Evolutionary conservation across 2,888 invertebrate genomes (phyloP).

Genomic region (Prostheceraeus crozeri): DNA sequence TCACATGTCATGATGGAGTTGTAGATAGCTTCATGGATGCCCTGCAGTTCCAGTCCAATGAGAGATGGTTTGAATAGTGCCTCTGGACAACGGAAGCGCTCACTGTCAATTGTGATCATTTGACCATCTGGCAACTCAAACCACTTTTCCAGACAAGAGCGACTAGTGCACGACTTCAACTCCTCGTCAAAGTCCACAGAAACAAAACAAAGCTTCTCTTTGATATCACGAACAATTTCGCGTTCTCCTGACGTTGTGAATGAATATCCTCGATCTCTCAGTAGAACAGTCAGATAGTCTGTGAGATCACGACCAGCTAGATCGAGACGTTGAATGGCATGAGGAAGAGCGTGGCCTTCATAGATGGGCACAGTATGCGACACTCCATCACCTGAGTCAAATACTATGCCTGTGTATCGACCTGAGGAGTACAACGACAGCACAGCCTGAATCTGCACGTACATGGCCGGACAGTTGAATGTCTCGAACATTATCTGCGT

Average conservation of each 20-base stretch:
- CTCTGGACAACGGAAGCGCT: slow-evolving; percentile 39
- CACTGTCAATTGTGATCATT: slow-evolving; percentile 36
- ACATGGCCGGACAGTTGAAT: slow-evolving; percentile 71
- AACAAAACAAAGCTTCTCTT: slow-evolving; percentile 42
- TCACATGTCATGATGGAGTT: slow-evolving; percentile 37
- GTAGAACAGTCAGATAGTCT: slow-evolving; percentile 37
- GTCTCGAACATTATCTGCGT: slow-evolving; percentile 63
- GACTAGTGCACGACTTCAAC: too few relatives aligned
- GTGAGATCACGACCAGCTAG: slow-evolving; percentile 42
- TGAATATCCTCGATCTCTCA: slow-evolving; percentile 39
- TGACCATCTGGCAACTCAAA: slow-evolving; percentile 42
- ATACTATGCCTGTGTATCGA: slow-evolving; percentile 81
- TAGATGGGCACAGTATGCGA: slow-evolving; percentile 65
- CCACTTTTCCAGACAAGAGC: too few relatives aligned
- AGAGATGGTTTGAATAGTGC: slow-evolving; percentile 39
- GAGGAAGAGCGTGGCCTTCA: slow-evolving; percentile 41
- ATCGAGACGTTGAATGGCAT: slow-evolving; percentile 39
- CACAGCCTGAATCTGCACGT: slow-evolving; percentile 83
- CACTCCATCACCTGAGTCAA: slow-evolving; percentile 84
- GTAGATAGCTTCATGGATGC: slow-evolving; percentile 24
- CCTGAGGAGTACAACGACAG: slow-evolving; percentile 83
- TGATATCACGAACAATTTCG: slow-evolving; percentile 69
- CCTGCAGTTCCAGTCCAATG: slow-evolving; percentile 35
- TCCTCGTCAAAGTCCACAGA: slow-evolving; percentile 89
- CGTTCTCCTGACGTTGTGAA: slow-evolving; percentile 40